Base-by-base conservation (phyloP, 1,140 invertebrate genomes). In the Centruroides sculpturatus region DNA sequence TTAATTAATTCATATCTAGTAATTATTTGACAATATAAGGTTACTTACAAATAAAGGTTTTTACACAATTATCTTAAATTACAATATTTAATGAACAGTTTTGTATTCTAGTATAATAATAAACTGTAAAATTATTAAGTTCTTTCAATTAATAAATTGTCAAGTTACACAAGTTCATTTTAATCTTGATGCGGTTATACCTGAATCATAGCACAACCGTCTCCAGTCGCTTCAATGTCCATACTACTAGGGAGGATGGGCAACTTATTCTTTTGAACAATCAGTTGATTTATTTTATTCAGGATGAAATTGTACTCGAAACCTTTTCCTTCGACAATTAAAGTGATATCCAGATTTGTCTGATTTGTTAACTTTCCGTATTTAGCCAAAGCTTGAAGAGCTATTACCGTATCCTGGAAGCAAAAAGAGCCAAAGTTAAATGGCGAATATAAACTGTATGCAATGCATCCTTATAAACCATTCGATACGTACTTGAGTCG, bases 401-500 rank as follows among this genome's bases (percentile, higher is more conserved):
- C 84, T 0, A 85, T 71, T 1, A 83, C 78, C 0, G 84, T 85
- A 64, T 86, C 85, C 70, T 84, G 57, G 11, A 78, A 77, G 50
- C 23, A 23, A 2, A 23, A 23, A 23, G 23, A 23, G 23, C 23
- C 23, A 23, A 23, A 23, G 23, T 23, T 23, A 23, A 23, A 23
- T 23, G 23, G 23, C 23, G 23, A 23, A 23, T 23, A 23, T 23
- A 23, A 23, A 23, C 23, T 23, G 23, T 23, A 23, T 23, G 23
- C 23, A 23, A 23, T 23, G 23, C 23, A 23, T 23, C 23, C 23
- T 23, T 23, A 23, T 23, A 23, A 23, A 23, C 23, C 23, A 23
- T 23, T 23, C 23, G 23, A 23, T 13, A 50, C 35, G 34, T 58
- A 69, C 70, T 64, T 72, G 81, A 0, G 83, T 83, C 6, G 84